These are phyloP conservation scores for Leptosomus discolor DNA, from an alignment of 2,113 vertebrate species.

Conservation along the genomic window DNA sequence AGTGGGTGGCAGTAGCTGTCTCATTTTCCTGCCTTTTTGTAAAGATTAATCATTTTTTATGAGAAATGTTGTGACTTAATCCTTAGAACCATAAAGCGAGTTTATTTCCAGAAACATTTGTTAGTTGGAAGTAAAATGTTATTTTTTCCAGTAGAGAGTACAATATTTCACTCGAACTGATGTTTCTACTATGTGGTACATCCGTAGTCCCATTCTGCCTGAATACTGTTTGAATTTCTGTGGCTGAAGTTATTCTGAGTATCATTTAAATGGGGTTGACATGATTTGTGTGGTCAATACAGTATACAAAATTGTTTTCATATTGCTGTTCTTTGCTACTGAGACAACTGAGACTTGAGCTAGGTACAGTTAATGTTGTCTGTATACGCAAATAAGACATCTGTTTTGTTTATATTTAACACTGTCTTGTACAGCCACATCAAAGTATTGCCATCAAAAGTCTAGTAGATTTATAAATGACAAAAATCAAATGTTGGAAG, in stretches of 20 bases:
- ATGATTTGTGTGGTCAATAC: background rate
- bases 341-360: background rate
- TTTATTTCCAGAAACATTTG: conserved; percentile 68
- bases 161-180: background rate
- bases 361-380: background rate
- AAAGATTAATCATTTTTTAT: conserved; percentile 77
- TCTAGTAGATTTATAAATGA: background rate
- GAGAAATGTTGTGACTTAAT: conserved; percentile 71
- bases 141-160: conserved; percentile 16
- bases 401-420: background rate
- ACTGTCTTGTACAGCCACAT: background rate
- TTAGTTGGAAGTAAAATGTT: conserved; percentile 44
- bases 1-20: conserved; percentile 71
- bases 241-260: background rate
- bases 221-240: background rate
- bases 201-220: background rate
- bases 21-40: conserved; percentile 73
- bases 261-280: background rate
- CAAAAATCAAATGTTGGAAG: background rate
- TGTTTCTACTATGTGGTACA: background rate
- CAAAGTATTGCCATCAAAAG: background rate
- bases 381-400: background rate
- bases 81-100: conserved; percentile 53
- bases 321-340: background rate
- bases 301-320: background rate